phyloP scores from a whole-genome alignment of 2,888 invertebrate genomes.

The Apomyelois bistriatella region DNA sequence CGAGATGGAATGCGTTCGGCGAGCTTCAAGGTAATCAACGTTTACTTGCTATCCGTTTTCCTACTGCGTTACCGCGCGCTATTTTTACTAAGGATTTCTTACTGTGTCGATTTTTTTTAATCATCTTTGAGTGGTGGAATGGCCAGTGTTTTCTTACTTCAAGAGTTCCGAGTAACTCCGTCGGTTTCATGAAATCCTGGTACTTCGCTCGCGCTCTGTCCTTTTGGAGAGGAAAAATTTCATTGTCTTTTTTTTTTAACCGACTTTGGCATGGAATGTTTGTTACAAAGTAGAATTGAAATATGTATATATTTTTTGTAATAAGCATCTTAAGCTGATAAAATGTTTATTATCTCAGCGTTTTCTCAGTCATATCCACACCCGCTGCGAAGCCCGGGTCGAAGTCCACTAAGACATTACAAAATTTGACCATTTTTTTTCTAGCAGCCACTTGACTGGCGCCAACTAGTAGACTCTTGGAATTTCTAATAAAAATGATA shows the following conservation, averaged over 20 bases:
- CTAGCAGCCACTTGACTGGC: no score
- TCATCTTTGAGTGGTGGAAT: conserved; percentile 17
- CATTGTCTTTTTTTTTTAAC: conserved; percentile 12
- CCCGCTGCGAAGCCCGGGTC: no score
- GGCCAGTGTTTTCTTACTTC: conserved; percentile 58
- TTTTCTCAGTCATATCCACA: no score
- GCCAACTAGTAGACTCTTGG: no score
- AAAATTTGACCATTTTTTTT: no score
- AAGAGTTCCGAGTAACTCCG: conserved; percentile 48
- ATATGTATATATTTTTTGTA: no score
- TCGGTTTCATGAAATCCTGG: conserved; percentile 47
- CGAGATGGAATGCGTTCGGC: conserved; percentile 38
- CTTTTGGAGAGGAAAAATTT: conserved; percentile 26
- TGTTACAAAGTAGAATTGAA: no score
- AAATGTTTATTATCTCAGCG: no score
- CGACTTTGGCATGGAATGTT: neutral
- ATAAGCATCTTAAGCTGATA: no score
- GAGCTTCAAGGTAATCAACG: conserved; percentile 74
- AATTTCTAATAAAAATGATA: neutral
- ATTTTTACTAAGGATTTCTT: conserved; percentile 24
- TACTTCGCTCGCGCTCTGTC: conserved; percentile 42
- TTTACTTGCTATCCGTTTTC: conserved; percentile 65
- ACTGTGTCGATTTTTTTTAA: conserved; percentile 30
- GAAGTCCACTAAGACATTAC: no score
- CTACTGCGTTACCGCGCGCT: conserved; percentile 42